Evolutionary conservation across 2,888 invertebrate species (phyloP).

Genomic region (Eremobia ochroleuca): DNA sequence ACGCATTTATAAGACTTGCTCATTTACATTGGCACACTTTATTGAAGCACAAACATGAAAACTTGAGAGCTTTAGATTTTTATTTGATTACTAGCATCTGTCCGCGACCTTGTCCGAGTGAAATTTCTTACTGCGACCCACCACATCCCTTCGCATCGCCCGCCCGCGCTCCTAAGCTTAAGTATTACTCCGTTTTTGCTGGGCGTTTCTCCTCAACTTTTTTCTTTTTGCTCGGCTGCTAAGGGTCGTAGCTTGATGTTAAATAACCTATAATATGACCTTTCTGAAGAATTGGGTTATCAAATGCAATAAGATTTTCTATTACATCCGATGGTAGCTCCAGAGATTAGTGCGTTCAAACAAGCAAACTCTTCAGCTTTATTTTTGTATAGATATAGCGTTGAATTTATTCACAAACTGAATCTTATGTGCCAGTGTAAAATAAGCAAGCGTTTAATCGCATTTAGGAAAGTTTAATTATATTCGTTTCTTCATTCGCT

Average conservation of each 20-base stretch:
- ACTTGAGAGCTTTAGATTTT: conserved; percentile 25
- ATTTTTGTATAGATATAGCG: neutral
- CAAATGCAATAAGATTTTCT: neutral
- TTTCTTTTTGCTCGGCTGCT: neutral
- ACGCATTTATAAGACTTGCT: conserved; percentile 81
- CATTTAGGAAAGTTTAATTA: conserved; percentile 32
- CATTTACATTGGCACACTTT: conserved; percentile 63
- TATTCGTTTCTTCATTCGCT: conserved; percentile 50
- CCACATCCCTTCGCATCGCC: neutral
- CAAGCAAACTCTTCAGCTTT: neutral
- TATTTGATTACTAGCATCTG: neutral
- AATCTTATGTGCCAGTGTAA: conserved; percentile 49
- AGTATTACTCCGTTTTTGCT: too few species aligned
- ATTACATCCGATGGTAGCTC: neutral
- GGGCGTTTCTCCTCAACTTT: neutral
- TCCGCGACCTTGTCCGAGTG: neutral
- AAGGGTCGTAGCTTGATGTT: too few species aligned
- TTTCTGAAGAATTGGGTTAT: neutral
- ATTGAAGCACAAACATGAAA: conserved; percentile 21
- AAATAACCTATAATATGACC: neutral
- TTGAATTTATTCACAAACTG: conserved; percentile 20
- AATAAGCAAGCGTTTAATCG: conserved; percentile 26
- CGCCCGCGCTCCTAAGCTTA: too few species aligned
- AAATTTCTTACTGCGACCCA: neutral
- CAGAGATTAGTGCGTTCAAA: neutral